These are phyloP conservation scores for Meleagris gallopavo DNA, from an alignment of 2,113 vertebrate genomes.

Conservation along the genomic window DNA sequence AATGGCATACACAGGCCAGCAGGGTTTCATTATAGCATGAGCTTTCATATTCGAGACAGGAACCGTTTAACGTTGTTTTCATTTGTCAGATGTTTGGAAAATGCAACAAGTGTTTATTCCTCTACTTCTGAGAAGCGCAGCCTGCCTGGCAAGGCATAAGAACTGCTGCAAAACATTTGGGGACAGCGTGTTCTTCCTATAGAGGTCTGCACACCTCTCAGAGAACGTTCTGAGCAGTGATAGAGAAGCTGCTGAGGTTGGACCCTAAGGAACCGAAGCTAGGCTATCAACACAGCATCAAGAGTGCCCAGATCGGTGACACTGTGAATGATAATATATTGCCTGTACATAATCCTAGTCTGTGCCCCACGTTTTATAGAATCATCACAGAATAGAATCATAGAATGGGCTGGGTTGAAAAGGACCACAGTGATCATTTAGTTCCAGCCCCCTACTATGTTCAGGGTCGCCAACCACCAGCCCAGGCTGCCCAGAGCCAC, in stretches of 20 bases:
- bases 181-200: neutral
- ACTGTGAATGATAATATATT: too few species aligned
- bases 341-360: neutral
- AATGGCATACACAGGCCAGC: neutral
- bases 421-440: too few species aligned
- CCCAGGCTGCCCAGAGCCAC: too few species aligned
- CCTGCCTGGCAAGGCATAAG: neutral
- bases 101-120: neutral
- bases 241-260: neutral
- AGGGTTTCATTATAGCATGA: neutral
- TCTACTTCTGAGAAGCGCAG: neutral
- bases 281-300: neutral
- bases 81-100: slow-evolving; percentile 37
- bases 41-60: neutral
- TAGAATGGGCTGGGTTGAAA: too few species aligned
- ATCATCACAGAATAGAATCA: too few species aligned
- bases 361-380: neutral
- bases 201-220: neutral
- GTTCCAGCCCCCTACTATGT: too few species aligned
- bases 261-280: neutral
- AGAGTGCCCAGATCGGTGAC: neutral
- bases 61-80: neutral
- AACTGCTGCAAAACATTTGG: neutral
- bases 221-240: rapidly evolving
- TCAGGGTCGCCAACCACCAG: too few species aligned